Evolutionary conservation across 2,888 invertebrate species (phyloP).

Genomic region (Mongoloraphidia duomilia): DNA sequence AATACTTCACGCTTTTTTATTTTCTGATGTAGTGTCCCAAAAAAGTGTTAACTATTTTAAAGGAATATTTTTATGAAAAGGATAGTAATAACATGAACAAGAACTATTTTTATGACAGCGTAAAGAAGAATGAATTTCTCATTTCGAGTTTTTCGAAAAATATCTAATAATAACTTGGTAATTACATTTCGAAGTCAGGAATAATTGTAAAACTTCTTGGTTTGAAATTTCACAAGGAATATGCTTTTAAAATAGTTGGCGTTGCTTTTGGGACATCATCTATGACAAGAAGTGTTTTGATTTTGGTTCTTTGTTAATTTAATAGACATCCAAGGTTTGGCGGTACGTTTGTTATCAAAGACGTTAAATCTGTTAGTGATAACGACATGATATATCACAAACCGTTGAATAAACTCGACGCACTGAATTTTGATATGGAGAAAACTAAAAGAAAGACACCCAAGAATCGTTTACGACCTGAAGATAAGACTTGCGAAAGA

Average conservation of each 20-base stretch:
- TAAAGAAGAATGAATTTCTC: too few species aligned
- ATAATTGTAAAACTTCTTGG: conserved; percentile 34
- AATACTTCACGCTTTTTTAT: too few species aligned
- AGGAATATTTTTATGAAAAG: too few species aligned
- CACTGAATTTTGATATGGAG: conserved; percentile 61
- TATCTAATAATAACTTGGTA: too few species aligned
- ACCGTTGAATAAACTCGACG: conserved; percentile 60
- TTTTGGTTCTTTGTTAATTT: conserved; percentile 12
- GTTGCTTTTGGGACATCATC: conserved; percentile 7
- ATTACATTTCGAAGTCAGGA: conserved; percentile 20
- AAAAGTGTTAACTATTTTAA: too few species aligned
- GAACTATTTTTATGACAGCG: too few species aligned
- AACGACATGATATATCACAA: conserved; percentile 82
- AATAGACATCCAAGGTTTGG: conserved; percentile 83
- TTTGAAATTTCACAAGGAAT: too few species aligned
- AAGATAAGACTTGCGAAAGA: conserved; percentile 47
- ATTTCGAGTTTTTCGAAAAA: too few species aligned
- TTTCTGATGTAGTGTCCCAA: too few species aligned
- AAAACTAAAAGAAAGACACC: conserved; percentile 57
- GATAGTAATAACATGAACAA: too few species aligned
- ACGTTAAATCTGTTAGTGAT: conserved; percentile 84
- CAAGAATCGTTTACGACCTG: conserved; percentile 61
- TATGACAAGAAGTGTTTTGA: conserved; percentile 3
- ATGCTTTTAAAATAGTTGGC: conserved; percentile 24
- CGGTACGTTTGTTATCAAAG: conserved; percentile 82